phyloP scores from a whole-genome alignment of 2,888 invertebrate genomes.

The Nebria salina region DNA sequence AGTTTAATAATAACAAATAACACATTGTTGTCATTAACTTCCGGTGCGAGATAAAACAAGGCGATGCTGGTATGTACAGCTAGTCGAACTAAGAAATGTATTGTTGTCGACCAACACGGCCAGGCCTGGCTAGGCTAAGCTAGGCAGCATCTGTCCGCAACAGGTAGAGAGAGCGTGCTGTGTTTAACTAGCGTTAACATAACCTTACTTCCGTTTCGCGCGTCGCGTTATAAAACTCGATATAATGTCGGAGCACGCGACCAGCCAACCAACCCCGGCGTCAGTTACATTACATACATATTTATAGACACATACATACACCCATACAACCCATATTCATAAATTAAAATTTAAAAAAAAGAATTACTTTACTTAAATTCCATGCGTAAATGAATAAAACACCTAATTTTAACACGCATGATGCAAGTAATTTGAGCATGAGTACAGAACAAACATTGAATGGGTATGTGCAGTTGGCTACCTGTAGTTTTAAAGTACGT shows the following conservation, averaged over 20 bases:
- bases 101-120: constrained; percentile 4
- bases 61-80: background rate
- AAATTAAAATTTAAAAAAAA: too few species aligned
- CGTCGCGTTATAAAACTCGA: constrained; percentile 21
- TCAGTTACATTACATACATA: too few species aligned
- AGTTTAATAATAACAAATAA: background rate
- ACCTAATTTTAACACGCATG: too few species aligned
- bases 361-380: too few species aligned
- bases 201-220: constrained; percentile 36
- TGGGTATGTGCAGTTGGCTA: background rate
- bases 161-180: constrained; percentile 29
- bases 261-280: background rate
- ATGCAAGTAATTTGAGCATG: too few species aligned
- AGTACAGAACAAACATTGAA: background rate
- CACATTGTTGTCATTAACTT: background rate
- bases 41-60: background rate
- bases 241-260: constrained; percentile 14
- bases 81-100: constrained; percentile 16
- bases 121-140: background rate
- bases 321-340: too few species aligned
- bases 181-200: constrained; percentile 41
- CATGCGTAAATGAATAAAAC: too few species aligned
- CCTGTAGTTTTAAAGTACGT: background rate
- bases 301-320: too few species aligned
- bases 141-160: constrained; percentile 14